A percentile compares a stretch with the other conserved stretches of the same genome.
These are phyloP conservation scores for Bubalus kerabau DNA, from an alignment of 2,113 vertebrate genomes.

Conservation along the genomic window DNA sequence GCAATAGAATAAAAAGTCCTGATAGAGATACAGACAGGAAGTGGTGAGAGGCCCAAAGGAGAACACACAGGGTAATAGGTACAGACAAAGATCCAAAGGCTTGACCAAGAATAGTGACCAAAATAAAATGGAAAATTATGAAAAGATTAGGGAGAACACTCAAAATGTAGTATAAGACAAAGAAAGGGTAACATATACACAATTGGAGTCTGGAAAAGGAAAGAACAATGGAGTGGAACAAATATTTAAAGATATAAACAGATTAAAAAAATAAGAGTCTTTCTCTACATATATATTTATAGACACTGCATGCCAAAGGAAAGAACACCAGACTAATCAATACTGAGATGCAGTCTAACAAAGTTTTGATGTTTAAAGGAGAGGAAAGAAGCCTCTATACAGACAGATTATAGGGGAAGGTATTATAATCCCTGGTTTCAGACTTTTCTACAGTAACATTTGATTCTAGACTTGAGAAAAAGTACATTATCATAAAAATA, in stretches of 20 bases:
- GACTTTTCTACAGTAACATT: neutral
- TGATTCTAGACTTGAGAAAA: neutral
- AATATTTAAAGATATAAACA: neutral
- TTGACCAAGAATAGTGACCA: neutral
- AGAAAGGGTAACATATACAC: neutral
- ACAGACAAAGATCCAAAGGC: neutral
- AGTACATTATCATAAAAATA: neutral
- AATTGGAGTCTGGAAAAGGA: neutral
- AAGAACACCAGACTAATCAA: neutral
- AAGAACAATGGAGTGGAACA: neutral
- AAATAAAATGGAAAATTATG: neutral
- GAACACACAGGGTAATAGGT: neutral
- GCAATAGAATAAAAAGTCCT: neutral
- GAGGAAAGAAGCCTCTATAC: neutral
- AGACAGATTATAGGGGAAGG: neutral
- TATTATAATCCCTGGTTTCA: neutral
- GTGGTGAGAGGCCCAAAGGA: neutral
- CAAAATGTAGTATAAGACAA: neutral
- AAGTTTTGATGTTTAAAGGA: neutral
- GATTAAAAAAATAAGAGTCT: neutral
- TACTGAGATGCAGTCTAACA: neutral
- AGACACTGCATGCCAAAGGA: neutral
- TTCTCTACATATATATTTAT: neutral
- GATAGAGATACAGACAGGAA: neutral
- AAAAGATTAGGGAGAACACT: neutral